Conservation (phyloP, 2,113 vertebrate species). For the Peucedramus taeniatus region DNA sequence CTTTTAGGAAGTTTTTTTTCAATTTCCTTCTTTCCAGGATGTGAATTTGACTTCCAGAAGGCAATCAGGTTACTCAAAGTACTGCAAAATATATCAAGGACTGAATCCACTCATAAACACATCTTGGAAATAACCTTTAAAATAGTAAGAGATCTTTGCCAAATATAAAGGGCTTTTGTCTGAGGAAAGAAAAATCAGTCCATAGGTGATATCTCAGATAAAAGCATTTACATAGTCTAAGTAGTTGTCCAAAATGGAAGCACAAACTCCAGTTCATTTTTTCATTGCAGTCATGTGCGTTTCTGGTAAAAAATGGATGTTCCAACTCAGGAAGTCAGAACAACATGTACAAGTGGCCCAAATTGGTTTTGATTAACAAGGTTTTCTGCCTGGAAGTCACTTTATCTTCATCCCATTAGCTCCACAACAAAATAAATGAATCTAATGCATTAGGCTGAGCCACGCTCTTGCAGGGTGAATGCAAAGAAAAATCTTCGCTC, state of each 20-base stretch:
- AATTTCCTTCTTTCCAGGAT: background rate
- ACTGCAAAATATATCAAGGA: background rate
- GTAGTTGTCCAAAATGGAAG: background rate
- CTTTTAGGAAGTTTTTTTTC: background rate
- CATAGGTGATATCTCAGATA: background rate
- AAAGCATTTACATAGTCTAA: background rate
- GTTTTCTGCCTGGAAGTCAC: slow-evolving; percentile 49
- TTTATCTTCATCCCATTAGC: slow-evolving; percentile 54
- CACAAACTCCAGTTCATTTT: background rate
- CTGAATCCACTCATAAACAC: background rate
- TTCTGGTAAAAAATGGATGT: slow-evolving; percentile 33
- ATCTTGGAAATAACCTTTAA: background rate
- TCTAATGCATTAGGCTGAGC: slow-evolving; percentile 12
- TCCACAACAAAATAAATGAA: slow-evolving; percentile 42
- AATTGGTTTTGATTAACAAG: slow-evolving; percentile 60
- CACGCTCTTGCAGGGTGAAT: background rate
- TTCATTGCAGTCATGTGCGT: background rate
- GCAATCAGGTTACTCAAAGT: background rate
- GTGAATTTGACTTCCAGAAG: background rate
- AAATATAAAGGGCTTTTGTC: background rate
- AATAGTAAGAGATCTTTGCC: background rate
- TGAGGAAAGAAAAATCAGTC: background rate
- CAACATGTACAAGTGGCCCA: background rate
- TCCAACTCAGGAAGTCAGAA: slow-evolving; percentile 15
- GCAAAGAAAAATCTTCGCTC: background rate